Base-by-base conservation (phyloP, 2,797 vertebrate genomes). In the Takifugu rubripes region DNA sequence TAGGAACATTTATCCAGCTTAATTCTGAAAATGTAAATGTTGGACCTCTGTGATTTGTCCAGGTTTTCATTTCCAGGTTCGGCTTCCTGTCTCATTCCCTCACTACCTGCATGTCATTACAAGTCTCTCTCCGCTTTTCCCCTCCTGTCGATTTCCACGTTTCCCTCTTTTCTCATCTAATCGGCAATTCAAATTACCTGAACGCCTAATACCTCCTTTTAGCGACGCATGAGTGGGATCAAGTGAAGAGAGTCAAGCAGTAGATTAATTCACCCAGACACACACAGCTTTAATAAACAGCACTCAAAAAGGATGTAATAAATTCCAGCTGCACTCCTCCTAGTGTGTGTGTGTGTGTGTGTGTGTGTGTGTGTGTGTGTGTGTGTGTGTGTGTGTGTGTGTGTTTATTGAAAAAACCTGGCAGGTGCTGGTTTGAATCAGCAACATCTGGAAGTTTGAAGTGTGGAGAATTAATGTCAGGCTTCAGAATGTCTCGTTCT, bases 371-470 rank as follows among this genome's bases (percentile, higher is more conserved):
- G 58, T 75, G 54, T 51, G 47, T 64, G 49, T 54, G 3, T 40
- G 15, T 36, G 6, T 27, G 44, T 44, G 14, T 61, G 55, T 58
- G 52, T 58, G 50, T 55, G 21, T 49, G 8, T 36, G 49, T 66
- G 21, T 74, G 63, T 67, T 58, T 77, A 52, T 68, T 70, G 51
- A 65, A 77, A 63, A 56, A 76, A 72, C 5, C 62, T 76, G 71
- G 58, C 64, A 81, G 77, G 68, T 81, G 75, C 70, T 82, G 70
- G 64, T 77, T 83, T 79, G 59, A 84, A 83, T 85, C 74, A 75
- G 26, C 57, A 74, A 84, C 87, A 89, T 89, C 83, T 89, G 85
- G 87, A 86, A 84, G 55, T 83, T 61, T 63, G 70, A 80, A 82
- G 74, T 68, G 78, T 61, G 64, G 73, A 80, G 61, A 88, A 87